Evolutionary conservation across 2,797 vertebrate species (phyloP).

Genomic region (Fundulus diaphanus): DNA sequence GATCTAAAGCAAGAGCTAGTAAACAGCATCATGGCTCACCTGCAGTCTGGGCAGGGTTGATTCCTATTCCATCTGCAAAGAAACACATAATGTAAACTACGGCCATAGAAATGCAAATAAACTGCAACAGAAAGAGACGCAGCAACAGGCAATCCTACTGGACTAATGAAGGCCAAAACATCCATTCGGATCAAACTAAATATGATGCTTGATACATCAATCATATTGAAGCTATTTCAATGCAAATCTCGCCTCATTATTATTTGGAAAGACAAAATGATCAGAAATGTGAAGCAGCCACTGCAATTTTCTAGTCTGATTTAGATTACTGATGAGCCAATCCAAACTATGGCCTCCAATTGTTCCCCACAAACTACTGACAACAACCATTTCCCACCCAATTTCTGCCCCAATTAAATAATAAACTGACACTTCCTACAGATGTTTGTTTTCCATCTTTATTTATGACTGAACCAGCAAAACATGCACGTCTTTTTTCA

Average conservation of each 20-base stretch:
- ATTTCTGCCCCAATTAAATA: background rate
- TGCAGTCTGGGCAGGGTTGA: slow-evolving; percentile 97
- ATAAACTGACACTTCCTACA: background rate
- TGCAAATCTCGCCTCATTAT: background rate
- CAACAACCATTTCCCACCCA: background rate
- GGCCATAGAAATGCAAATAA: slow-evolving; percentile 30
- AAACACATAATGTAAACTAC: slow-evolving; percentile 10
- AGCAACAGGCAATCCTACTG: slow-evolving; percentile 15
- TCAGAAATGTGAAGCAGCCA: background rate
- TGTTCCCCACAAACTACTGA: too few relatives aligned
- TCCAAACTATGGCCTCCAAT: background rate
- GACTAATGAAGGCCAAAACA: slow-evolving; percentile 19
- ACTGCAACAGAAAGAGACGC: slow-evolving; percentile 2
- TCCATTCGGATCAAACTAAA: slow-evolving; percentile 26
- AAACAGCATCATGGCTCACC: slow-evolving; percentile 80
- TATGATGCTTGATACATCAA: background rate
- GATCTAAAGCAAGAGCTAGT: background rate
- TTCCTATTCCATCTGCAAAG: slow-evolving; percentile 93
- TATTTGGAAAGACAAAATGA: slow-evolving; percentile 6
- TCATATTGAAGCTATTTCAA: slow-evolving; percentile 8
- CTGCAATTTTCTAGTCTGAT: background rate
- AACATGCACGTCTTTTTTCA: background rate
- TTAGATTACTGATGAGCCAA: background rate
- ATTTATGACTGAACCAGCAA: background rate
- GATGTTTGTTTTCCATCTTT: background rate